Conservation (phyloP, 1,140 invertebrate genomes). For the Drosophila busckii region DNA sequence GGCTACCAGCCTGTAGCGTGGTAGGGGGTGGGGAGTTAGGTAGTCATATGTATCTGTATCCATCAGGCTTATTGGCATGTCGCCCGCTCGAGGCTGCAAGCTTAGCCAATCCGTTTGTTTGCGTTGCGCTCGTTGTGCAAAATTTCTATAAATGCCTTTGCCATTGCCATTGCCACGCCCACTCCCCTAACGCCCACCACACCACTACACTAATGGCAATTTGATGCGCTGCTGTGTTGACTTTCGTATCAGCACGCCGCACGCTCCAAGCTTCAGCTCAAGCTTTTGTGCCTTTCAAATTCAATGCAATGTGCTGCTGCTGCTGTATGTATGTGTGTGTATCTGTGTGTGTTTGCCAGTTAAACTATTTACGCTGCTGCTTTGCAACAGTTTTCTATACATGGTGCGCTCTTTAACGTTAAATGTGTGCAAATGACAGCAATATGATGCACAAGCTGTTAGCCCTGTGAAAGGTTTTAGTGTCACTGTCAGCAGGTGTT, state of each 20-base stretch:
- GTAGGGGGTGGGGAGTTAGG: background rate
- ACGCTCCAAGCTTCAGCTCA: background rate
- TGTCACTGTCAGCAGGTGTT: conserved; percentile 70
- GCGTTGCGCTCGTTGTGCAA: conserved; percentile 29
- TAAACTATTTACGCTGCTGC: conserved; percentile 58
- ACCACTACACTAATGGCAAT: conserved; percentile 25
- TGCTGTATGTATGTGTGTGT: background rate
- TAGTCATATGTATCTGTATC: conserved; percentile 32
- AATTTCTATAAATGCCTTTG: conserved; percentile 62
- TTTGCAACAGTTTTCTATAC: conserved; percentile 46
- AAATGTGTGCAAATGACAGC: conserved; percentile 71
- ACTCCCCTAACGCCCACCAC: background rate
- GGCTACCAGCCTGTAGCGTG: conserved; percentile 7
- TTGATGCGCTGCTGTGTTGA: conserved; percentile 34
- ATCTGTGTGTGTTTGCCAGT: background rate
- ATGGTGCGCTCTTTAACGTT: conserved; percentile 51
- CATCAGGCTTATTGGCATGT: conserved; percentile 53
- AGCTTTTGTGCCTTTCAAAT: conserved; percentile 55
- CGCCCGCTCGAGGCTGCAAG: background rate
- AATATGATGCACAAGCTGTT: conserved; percentile 47
- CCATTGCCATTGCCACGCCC: conserved; percentile 1
- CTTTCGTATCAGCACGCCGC: conserved; percentile 28
- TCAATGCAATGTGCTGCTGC: conserved; percentile 56
- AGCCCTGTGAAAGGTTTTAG: conserved; percentile 59
- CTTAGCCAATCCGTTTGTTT: conserved; percentile 28